These are phyloP conservation scores for Protodeltote pygarga DNA, from an alignment of 2,888 invertebrate species.

Conservation along the genomic window DNA sequence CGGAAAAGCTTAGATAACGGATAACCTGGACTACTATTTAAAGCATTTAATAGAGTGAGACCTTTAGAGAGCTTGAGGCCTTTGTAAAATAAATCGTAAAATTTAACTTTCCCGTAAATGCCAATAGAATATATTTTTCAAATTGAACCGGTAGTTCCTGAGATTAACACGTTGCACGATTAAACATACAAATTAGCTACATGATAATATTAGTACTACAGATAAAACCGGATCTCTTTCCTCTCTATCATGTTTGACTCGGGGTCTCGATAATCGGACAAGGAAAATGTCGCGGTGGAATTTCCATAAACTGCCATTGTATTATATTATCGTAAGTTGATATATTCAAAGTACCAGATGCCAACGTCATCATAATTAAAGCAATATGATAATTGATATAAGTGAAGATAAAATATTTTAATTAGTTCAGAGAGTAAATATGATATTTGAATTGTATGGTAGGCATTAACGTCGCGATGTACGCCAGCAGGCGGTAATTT, in stretches of 20 bases:
- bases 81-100: too few relatives aligned
- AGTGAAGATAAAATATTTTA: too few relatives aligned
- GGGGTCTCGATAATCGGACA: background rate
- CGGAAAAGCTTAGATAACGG: too few relatives aligned
- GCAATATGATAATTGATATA: slow-evolving; percentile 52
- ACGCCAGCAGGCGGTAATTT: slow-evolving; percentile 70
- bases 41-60: too few relatives aligned
- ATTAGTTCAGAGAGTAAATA: too few relatives aligned
- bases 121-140: too few relatives aligned
- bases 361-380: slow-evolving; percentile 41
- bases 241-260: background rate
- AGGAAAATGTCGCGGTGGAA: background rate
- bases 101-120: too few relatives aligned
- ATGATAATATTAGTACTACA: background rate
- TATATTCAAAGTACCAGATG: slow-evolving; percentile 20
- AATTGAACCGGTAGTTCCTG: too few relatives aligned
- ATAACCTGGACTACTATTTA: too few relatives aligned
- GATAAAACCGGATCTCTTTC: background rate
- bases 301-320: slow-evolving; percentile 1
- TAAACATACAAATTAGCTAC: too few relatives aligned
- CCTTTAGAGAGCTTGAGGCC: too few relatives aligned
- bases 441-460: slow-evolving; percentile 60
- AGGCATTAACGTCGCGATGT: slow-evolving; percentile 52
- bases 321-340: slow-evolving; percentile 7
- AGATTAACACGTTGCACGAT: too few relatives aligned